Evolutionary conservation across 2,888 invertebrate species (phyloP), one percentile per base, ranked within the genome.

Genomic region (Hirtodrosophila trivittata): DNA sequence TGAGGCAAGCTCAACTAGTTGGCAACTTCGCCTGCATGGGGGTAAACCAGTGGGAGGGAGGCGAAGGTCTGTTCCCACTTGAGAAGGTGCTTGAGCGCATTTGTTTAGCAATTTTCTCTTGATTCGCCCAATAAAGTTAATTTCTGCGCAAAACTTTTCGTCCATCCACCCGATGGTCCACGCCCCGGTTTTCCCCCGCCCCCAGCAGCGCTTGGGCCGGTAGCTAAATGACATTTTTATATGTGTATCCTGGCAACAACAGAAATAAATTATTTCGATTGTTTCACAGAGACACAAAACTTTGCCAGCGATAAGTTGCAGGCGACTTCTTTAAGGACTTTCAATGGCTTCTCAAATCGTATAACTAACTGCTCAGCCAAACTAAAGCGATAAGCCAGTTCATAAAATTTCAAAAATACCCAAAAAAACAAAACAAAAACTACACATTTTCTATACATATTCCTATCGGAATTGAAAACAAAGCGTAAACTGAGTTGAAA

Each of bases 111-210:
- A 80, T 80, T 80, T 80, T 67, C 75, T 77, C 78, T 82, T 82
- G 82, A 80, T 80, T 80, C 78, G 75, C 73, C 78, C 80, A 80
- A 80, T 82, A 80, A 80, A 80, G 72, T 80, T 82, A 82, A 80
- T 82, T 80, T 82, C 78, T 56, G 66, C 66, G 68, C 43, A 38
- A 69, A 81, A 81, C 50, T 59, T 82, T 78, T 69, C 33, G 3
- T 12, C 10, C 33, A 30, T 10, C 8, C 30, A 30, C 32, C 10
- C 8, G 5, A 21, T 21, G 5, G 7, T n/a, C 9, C 21, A 21
- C 13, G 7, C n/a, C 18, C 25, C 21, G 16, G 1, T 10, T 9
- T 7, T 14, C 5, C 1, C 8, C 18, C 2, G 18, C 18, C 2
- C 5, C 2, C 18, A 21, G 18, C 18, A 21, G 2, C 5, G 2